Evolutionary conservation across 2,113 vertebrate species (phyloP).

Genomic region (Hyla sarda): DNA sequence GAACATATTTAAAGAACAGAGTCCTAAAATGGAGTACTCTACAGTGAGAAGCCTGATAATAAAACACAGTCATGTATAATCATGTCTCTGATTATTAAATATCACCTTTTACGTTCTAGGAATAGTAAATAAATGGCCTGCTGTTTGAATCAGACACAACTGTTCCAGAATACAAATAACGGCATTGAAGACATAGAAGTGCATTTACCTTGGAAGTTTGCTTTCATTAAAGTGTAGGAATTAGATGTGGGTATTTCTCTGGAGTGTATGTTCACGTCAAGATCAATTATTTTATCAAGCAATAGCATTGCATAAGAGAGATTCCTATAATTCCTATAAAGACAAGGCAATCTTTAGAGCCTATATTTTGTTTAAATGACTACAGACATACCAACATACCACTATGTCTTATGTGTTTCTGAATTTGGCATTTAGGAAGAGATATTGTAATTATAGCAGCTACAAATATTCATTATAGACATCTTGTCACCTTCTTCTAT

Average conservation of each 20-base stretch:
- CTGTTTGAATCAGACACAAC: conserved; percentile 54
- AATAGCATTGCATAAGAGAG: background rate
- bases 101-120: conserved; percentile 59
- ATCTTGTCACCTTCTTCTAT: background rate
- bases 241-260: background rate
- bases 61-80: conserved; percentile 63
- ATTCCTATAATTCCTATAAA: background rate
- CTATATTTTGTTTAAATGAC: background rate
- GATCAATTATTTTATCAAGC: background rate
- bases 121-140: conserved; percentile 59
- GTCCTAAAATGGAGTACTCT: conserved; percentile 60
- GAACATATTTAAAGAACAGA: conserved; percentile 64
- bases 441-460: background rate
- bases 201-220: conserved; percentile 30
- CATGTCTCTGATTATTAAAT: conserved; percentile 64
- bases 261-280: background rate
- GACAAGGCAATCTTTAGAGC: background rate
- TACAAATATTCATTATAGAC: background rate
- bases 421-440: background rate
- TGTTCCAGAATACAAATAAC: conserved; percentile 60
- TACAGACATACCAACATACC: background rate
- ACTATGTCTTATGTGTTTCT: background rate
- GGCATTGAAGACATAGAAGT: conserved; percentile 15
- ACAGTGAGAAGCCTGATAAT: conserved; percentile 63
- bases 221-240: conserved; percentile 2